A percentile compares a stretch with the other conserved stretches of the same genome.
Evolutionary conservation across 2,888 invertebrate species (phyloP).

Genomic region (Penaeus monodon): DNA sequence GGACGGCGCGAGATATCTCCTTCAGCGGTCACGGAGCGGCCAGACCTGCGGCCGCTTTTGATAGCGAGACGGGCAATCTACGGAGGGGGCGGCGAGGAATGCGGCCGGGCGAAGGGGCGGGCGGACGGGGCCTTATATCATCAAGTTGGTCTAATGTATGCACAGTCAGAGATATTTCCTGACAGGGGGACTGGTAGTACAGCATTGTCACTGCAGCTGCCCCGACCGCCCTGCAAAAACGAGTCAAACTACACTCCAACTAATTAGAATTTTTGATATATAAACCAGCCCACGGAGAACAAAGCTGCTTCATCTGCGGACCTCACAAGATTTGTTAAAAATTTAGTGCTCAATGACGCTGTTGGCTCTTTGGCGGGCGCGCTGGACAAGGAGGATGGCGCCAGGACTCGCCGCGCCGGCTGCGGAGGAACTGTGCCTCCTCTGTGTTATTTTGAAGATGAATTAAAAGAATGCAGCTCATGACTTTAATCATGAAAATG

Average conservation of each 20-base stretch:
- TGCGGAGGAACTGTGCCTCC: neutral
- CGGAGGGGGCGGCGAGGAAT: slow-evolving; percentile 3
- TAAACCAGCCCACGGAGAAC: slow-evolving; percentile 45
- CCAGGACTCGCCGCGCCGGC: slow-evolving; percentile 4
- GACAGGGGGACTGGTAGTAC: slow-evolving; percentile 27
- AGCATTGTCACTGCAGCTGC: slow-evolving; percentile 47
- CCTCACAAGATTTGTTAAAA: slow-evolving; percentile 26
- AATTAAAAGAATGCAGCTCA: too few species aligned
- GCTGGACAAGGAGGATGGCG: slow-evolving; percentile 20
- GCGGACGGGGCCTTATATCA: slow-evolving; percentile 26
- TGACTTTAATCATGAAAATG: too few species aligned
- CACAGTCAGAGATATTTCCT: slow-evolving; percentile 26
- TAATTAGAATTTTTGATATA: slow-evolving; percentile 57
- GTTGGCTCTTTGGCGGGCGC: slow-evolving; percentile 12
- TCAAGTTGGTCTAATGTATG: slow-evolving; percentile 44
- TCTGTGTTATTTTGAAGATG: too few species aligned
- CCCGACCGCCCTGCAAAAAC: slow-evolving; percentile 41
- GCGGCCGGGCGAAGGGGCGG: neutral
- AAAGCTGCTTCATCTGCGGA: slow-evolving; percentile 27
- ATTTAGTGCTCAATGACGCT: slow-evolving; percentile 27
- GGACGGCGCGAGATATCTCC: too few species aligned
- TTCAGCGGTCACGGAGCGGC: too few species aligned
- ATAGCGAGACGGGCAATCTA: neutral
- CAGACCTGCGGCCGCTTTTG: too few species aligned
- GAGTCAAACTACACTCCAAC: slow-evolving; percentile 44